These are phyloP conservation scores for Meteorus colon DNA, from an alignment of 2,888 invertebrate species.

Conservation along the genomic window DNA sequence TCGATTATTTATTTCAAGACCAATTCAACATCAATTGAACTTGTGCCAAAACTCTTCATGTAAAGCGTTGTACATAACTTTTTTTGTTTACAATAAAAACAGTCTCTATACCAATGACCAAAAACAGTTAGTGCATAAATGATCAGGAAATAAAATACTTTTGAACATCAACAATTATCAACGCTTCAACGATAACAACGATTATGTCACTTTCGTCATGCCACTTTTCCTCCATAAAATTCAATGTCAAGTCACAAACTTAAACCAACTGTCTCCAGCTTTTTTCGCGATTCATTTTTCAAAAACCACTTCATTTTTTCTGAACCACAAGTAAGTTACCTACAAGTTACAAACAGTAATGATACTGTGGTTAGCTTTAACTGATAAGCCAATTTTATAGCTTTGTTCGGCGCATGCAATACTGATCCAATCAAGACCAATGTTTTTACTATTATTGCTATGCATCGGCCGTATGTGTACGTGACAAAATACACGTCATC, in stretches of 20 bases:
- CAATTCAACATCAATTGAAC: constrained; percentile 6
- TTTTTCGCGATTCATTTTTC: neutral
- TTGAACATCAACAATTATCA: no score
- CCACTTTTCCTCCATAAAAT: no score
- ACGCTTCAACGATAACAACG: no score
- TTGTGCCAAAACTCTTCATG: neutral
- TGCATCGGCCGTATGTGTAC: neutral
- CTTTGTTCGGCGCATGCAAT: neutral
- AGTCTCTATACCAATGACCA: neutral
- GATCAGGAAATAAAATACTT: no score
- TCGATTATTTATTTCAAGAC: no score
- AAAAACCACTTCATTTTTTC: neutral
- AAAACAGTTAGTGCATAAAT: no score
- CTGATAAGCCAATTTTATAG: constrained; percentile 30
- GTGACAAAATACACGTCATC: neutral
- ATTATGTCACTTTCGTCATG: no score
- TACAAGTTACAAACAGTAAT: neutral
- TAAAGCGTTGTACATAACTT: no score
- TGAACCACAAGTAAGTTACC: neutral
- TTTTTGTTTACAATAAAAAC: no score
- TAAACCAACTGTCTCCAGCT: neutral
- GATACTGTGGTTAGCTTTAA: neutral
- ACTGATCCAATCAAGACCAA: neutral
- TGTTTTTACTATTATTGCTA: neutral
- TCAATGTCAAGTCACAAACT: neutral